Conservation (phyloP, 2,113 vertebrate genomes). For the Sitta europaea region DNA sequence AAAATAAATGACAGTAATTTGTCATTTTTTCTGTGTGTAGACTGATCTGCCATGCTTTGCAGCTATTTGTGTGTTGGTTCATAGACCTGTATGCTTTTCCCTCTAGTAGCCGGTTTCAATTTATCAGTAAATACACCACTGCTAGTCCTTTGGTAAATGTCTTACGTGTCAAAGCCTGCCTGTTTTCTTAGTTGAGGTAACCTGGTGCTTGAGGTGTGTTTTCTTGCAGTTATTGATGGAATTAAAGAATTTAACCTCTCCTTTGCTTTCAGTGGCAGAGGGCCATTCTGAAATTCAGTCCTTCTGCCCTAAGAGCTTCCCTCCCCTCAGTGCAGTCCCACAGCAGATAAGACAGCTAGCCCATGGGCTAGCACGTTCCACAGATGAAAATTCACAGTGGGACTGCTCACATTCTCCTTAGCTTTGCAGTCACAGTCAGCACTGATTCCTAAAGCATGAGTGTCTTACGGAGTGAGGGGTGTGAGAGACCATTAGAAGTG, state of each 20-base stretch:
- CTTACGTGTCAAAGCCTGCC: not conserved
- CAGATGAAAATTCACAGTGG: rapidly evolving
- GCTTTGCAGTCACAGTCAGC: not conserved
- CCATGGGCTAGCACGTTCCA: not conserved
- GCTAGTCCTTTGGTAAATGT: not conserved
- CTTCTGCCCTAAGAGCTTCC: not conserved
- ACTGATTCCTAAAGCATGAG: not conserved
- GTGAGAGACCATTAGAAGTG: not conserved
- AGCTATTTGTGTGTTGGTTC: not conserved
- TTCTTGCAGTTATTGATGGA: not conserved
- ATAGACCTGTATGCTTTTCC: not conserved
- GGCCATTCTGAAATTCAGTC: not conserved
- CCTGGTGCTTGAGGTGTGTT: not conserved
- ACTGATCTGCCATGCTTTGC: not conserved
- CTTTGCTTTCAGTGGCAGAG: not conserved
- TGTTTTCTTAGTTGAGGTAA: not conserved
- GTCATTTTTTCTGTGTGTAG: not conserved
- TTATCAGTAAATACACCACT: not conserved
- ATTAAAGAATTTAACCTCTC: not conserved
- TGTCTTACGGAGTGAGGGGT: not conserved
- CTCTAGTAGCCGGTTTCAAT: not conserved
- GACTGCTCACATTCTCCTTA: not conserved
- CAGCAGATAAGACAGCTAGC: not conserved
- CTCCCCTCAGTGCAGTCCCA: not conserved
- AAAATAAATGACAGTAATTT: no score